Percentiles rank a stretch among this genome's conserved stretches.
These are phyloP conservation scores for Marmota flaviventris DNA, from an alignment of 2,113 vertebrate species.

Conservation along the genomic window DNA sequence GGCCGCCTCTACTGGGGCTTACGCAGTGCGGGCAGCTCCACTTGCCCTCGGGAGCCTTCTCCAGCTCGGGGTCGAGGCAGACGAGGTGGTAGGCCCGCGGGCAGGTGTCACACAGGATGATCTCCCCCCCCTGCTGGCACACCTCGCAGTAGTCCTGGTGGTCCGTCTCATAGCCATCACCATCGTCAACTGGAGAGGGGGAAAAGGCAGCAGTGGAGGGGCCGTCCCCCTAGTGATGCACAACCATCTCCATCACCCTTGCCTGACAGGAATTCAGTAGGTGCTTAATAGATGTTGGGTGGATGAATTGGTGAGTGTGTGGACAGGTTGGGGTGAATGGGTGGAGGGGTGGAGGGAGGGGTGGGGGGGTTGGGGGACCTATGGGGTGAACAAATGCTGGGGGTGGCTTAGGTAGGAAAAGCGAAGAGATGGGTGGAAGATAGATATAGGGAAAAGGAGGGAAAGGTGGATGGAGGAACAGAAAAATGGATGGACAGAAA, in stretches of 20 bases:
- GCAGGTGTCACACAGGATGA: constrained; percentile 98
- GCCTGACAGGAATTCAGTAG: fast-evolving
- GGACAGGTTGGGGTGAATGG: fast-evolving
- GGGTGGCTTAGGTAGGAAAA: neutral
- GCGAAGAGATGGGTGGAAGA: neutral
- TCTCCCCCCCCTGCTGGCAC: constrained; percentile 99
- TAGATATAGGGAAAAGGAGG: neutral
- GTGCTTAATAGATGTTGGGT: neutral
- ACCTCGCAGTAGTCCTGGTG: constrained; percentile 99
- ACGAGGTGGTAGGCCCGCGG: constrained; percentile 98
- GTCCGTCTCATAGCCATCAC: constrained; percentile 98
- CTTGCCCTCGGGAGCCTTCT: constrained; percentile 98
- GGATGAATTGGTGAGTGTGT: fast-evolving
- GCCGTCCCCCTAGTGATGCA: fast-evolving
- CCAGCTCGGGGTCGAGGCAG: constrained; percentile 97
- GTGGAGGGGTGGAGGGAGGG: too few relatives aligned
- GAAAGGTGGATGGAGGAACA: neutral
- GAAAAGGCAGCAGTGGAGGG: neutral
- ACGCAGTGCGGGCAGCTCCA: constrained; percentile 99
- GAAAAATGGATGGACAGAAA: neutral
- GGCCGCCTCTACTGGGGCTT: constrained; percentile 79
- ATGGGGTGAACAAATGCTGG: neutral
- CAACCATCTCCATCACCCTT: neutral
- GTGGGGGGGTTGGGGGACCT: fast-evolving
- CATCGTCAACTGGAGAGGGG: constrained; percentile 92